Percentiles rank a stretch among this genome's conserved stretches.
phyloP scores from a whole-genome alignment of 2,797 vertebrate species.

The Thaleichthys pacificus region DNA sequence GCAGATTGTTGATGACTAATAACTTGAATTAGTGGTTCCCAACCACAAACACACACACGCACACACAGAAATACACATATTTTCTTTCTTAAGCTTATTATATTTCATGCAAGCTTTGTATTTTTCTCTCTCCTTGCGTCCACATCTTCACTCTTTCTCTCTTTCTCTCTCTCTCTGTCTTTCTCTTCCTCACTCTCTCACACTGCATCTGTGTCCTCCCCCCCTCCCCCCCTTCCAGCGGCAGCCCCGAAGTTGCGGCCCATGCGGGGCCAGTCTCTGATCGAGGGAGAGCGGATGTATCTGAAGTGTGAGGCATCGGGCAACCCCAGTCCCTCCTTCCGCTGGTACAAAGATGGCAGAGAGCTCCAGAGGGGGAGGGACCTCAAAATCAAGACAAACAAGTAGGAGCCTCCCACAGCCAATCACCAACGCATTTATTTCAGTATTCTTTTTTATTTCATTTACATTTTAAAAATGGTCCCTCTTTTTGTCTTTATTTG shows the following conservation, averaged over 20 bases:
- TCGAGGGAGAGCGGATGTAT: slow-evolving; percentile 88
- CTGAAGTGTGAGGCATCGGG: slow-evolving; percentile 93
- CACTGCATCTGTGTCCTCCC: neutral
- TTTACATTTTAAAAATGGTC: neutral
- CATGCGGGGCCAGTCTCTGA: slow-evolving; percentile 86
- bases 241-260: slow-evolving; percentile 88
- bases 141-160: neutral
- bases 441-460: neutral
- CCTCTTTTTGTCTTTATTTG: neutral
- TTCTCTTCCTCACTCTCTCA: neutral
- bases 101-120: too few species aligned
- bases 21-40: neutral
- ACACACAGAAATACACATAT: slow-evolving; percentile 26
- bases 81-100: slow-evolving; percentile 7
- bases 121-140: too few species aligned
- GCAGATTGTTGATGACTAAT: neutral
- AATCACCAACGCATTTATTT: neutral
- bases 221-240: slow-evolving; percentile 63
- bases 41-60: neutral
- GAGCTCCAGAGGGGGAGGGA: slow-evolving; percentile 93
- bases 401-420: slow-evolving; percentile 77
- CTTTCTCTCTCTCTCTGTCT: neutral
- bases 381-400: slow-evolving; percentile 93
- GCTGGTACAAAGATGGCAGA: slow-evolving; percentile 95
- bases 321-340: slow-evolving; percentile 91